phyloP scores from a whole-genome alignment of 2,113 vertebrate genomes.

The Vombatus ursinus region DNA sequence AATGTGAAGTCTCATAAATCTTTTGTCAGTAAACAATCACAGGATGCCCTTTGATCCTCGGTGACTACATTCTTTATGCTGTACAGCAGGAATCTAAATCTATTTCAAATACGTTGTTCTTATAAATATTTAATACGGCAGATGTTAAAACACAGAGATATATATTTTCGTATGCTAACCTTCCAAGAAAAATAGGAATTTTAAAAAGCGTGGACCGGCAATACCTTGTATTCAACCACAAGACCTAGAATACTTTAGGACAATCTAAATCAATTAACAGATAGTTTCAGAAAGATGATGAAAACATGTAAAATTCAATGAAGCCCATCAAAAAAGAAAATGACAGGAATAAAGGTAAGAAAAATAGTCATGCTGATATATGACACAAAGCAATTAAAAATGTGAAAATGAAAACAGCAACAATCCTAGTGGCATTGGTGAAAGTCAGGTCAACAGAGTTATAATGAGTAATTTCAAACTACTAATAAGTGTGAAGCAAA shows the following conservation, averaged over 20 bases:
- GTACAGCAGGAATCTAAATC: not conserved
- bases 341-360: not conserved
- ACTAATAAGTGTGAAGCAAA: conserved; percentile 28
- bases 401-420: conserved; percentile 26
- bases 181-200: not conserved
- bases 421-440: not conserved
- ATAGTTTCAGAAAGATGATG: not conserved
- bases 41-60: conserved; percentile 72
- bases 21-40: conserved; percentile 62
- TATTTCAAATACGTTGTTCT: not conserved
- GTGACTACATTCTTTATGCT: conserved; percentile 38
- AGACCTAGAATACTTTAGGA: not conserved
- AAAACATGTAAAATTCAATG: conserved; percentile 16
- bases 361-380: not conserved
- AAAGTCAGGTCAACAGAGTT: conserved; percentile 8
- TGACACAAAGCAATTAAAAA: conserved; percentile 44
- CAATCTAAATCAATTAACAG: conserved; percentile 16
- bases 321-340: conserved; percentile 27
- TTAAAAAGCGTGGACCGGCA: not conserved
- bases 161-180: not conserved
- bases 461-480: conserved; percentile 41
- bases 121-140: conserved; percentile 12
- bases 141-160: not conserved
- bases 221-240: conserved; percentile 29
- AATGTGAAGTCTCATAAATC: conserved; percentile 71